Evolutionary conservation across 2,888 invertebrate species (phyloP).

Genomic region (Drosophila incognita): DNA sequence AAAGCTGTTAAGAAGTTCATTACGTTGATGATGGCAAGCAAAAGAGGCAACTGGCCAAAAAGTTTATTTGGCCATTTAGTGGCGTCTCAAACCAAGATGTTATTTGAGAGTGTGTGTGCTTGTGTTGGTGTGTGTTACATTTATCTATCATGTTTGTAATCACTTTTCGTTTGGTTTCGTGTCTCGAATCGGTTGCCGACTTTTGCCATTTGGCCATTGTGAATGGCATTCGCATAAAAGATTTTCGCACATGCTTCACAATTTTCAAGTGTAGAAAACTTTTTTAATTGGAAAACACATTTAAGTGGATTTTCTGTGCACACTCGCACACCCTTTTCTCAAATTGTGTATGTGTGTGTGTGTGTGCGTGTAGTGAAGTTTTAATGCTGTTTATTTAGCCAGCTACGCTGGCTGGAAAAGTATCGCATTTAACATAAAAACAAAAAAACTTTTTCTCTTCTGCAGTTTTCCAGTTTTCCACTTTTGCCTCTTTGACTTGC

Average conservation of each 20-base stretch:
- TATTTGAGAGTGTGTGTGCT: slow-evolving; percentile 40
- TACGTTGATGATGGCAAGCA: slow-evolving; percentile 63
- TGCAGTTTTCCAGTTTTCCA: slow-evolving; percentile 1
- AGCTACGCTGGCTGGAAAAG: slow-evolving; percentile 29
- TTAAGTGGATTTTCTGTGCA: slow-evolving; percentile 74
- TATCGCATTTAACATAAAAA: slow-evolving; percentile 63
- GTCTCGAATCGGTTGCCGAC: slow-evolving; percentile 41
- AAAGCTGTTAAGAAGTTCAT: slow-evolving; percentile 81
- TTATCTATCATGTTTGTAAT: slow-evolving; percentile 81
- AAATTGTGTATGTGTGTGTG: slow-evolving; percentile 11
- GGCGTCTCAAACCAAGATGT: slow-evolving; percentile 66
- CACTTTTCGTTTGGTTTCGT: slow-evolving; percentile 79
- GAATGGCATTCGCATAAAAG: slow-evolving; percentile 80
- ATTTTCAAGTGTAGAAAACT: slow-evolving; percentile 79
- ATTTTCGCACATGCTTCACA: slow-evolving; percentile 80
- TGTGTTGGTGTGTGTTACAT: slow-evolving; percentile 47
- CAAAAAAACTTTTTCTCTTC: slow-evolving; percentile 30
- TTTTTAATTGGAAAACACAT: slow-evolving; percentile 82
- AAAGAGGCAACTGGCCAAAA: slow-evolving; percentile 63
- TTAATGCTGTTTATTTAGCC: slow-evolving; percentile 73
- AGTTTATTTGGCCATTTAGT: slow-evolving; percentile 81
- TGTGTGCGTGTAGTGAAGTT: slow-evolving; percentile 47
- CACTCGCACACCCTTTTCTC: slow-evolving; percentile 17
- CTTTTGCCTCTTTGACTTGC: slow-evolving; percentile 29
- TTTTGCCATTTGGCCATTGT: slow-evolving; percentile 58